Evolutionary conservation across 92 coral and sea anemone genomes (phyloP), one percentile per base, ranked within the genome.

Genomic region (Palythoa caribaeorum): DNA sequence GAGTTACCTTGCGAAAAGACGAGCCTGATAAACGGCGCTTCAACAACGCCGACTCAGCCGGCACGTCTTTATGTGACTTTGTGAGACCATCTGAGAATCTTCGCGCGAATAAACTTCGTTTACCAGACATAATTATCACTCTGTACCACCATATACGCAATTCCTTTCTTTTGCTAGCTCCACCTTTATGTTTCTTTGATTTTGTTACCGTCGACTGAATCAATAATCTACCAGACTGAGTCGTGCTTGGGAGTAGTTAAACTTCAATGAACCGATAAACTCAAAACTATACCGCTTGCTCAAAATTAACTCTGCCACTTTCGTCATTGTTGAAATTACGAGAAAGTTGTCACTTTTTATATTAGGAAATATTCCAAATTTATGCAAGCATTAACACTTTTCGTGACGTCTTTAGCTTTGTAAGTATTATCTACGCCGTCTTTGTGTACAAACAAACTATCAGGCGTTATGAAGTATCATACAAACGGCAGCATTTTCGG

Each of bases 71-170:
- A 7, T 78, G 70, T 14, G 55, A 19, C 20, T 59, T 21, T 15
- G 75, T 47, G 6, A 65, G 57, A 11, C 86, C 59, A 48, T 81
- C 86, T n/a, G 86, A 81, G 35, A 81, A 47, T n/a, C 86, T 81
- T 38, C 86, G 86, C 21, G 86, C 86, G 60, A 81, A 81, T 51
- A 66, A 36, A 9, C 53, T 81, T 12, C 76, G 86, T 81, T 69
- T 81, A 53, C 59, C 63, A 6, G 74, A 19, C 86, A 81, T 81
- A 54, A 1, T 63, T 21, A 14, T 6, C n/a, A 40, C n/a, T 8
- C 54, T 19, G 14, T 10, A 40, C 73, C 21, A 39, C 48, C 50
- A 38, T 38, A 5, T 12, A 2, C 59, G 44, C 66, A 20, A 60
- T 37, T 39, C 38, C 17, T 39, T 63, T 80, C 85, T 62, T 14